Base-by-base conservation (phyloP, 2,797 vertebrate genomes). In the Coreius guichenoti region DNA sequence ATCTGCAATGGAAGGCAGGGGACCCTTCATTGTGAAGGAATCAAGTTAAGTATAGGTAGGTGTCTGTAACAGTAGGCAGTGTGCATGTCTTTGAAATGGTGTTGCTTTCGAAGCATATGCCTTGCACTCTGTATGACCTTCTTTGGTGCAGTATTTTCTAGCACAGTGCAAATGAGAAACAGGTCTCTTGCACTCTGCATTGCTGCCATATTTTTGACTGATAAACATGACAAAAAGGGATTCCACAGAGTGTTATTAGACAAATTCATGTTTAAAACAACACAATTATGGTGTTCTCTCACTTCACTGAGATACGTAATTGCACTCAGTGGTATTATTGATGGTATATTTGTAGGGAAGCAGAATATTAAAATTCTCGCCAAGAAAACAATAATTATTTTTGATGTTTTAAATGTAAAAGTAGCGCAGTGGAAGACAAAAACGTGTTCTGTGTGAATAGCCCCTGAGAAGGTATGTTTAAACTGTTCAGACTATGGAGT, bases 261-360 rank as follows among this genome's bases (percentile, higher is more conserved):
- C 23, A 67, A 54, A 49, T 49, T 26, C 11, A 67, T 75, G 16
- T 26, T 76, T 16, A 67, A 83, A 83, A 76, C 72, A 76, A 75
- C 31, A 6, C 23, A 67, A 67, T 63, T 51, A 54, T 21, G 58
- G 26, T 11, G 2, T 75, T 36, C 3, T 75, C 17, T 17, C 45
- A 75, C 29, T 65, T 47, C 9, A 65, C 5, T 65, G 26, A 45
- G n/a, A 45, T 79, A 45, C 3, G 11, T 26, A 26, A 9, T 58
- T 77, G 16, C 56, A 1, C 13, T 76, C 21, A 7, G 51, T 58
- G 0, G 33, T 43, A 26, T 45, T 47, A 45, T 26, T 26, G 13
- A 26, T 73, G 43, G 13, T 29, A 9, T 17, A 49, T 61, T 78
- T 43, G 75, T 26, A 26, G 13, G 12, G 31, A 51, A 51, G 26